phyloP scores from a whole-genome alignment of 1,140 invertebrate species.

The Drosophila cardini region DNA sequence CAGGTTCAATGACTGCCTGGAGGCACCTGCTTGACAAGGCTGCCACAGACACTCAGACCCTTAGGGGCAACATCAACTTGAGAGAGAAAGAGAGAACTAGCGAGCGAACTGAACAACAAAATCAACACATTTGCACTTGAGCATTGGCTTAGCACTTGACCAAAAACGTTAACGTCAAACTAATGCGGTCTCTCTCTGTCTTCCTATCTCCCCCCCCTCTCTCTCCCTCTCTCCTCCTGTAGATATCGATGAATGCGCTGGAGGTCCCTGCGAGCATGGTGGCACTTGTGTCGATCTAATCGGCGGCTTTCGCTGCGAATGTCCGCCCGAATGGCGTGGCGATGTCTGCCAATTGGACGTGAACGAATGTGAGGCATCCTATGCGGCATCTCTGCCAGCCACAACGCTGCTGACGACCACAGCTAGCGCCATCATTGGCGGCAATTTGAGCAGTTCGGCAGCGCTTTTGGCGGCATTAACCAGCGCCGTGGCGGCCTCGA shows the following conservation, averaged over 20 bases:
- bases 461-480: constrained; percentile 93
- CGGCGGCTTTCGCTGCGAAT: constrained; percentile 91
- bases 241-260: constrained; percentile 94
- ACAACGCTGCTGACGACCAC: constrained; percentile 84
- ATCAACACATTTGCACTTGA: constrained; percentile 73
- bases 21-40: constrained; percentile 62
- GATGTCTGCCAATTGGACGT: constrained; percentile 91
- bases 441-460: constrained; percentile 85
- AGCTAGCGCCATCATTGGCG: constrained; percentile 68
- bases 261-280: constrained; percentile 93
- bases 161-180: constrained; percentile 29
- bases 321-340: constrained; percentile 93
- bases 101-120: constrained; percentile 56
- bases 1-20: constrained; percentile 66
- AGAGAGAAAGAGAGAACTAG: neutral
- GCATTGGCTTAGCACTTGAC: constrained; percentile 50
- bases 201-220: constrained; percentile 22
- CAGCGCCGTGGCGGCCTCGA: constrained; percentile 92
- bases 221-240: constrained; percentile 36
- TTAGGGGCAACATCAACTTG: constrained; percentile 25
- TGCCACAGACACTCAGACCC: neutral
- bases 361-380: constrained; percentile 87
- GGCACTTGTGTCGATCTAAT: constrained; percentile 92
- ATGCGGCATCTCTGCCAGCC: constrained; percentile 51
- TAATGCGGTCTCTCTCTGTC: constrained; percentile 2